A percentile compares a stretch with the other conserved stretches of the same genome.
These are phyloP conservation scores for Puffinus mauretanicus DNA, from an alignment of 2,113 vertebrate genomes.

Conservation along the genomic window DNA sequence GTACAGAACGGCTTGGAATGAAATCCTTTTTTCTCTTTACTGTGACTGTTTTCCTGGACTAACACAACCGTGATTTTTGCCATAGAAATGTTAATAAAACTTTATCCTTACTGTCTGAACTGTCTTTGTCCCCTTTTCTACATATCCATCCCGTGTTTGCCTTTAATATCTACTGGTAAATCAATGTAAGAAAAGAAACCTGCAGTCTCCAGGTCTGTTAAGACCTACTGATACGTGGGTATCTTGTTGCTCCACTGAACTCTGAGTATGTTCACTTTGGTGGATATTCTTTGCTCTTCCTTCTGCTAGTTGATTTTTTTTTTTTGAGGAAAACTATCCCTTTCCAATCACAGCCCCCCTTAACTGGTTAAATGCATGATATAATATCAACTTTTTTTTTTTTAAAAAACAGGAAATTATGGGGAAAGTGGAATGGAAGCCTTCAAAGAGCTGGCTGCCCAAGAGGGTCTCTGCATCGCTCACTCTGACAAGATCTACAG, in stretches of 20 bases:
- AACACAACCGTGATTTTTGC: background rate
- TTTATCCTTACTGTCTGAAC: background rate
- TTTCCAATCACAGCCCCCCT: background rate
- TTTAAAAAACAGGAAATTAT: slow-evolving; percentile 85
- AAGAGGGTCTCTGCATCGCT: slow-evolving; percentile 94
- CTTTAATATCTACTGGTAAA: background rate
- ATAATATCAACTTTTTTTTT: background rate
- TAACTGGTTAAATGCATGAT: background rate
- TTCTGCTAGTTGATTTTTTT: background rate
- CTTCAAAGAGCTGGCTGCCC: slow-evolving; percentile 96
- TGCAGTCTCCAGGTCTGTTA: background rate
- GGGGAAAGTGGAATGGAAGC: slow-evolving; percentile 99
- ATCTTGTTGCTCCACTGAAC: background rate
- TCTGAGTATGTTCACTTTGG: background rate
- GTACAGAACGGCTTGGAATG: background rate
- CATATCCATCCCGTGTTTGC: background rate
- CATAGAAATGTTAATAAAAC: background rate
- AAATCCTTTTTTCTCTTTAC: background rate
- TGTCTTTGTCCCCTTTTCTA: background rate
- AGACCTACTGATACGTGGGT: background rate
- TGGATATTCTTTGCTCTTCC: background rate
- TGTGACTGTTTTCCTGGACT: background rate
- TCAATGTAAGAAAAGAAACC: background rate
- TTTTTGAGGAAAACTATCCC: background rate
- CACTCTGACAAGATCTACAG: slow-evolving; percentile 99